Evolutionary conservation across 2,888 invertebrate species (phyloP), one percentile per base, ranked within the genome.

Genomic region (Gnatocerus cornutus): DNA sequence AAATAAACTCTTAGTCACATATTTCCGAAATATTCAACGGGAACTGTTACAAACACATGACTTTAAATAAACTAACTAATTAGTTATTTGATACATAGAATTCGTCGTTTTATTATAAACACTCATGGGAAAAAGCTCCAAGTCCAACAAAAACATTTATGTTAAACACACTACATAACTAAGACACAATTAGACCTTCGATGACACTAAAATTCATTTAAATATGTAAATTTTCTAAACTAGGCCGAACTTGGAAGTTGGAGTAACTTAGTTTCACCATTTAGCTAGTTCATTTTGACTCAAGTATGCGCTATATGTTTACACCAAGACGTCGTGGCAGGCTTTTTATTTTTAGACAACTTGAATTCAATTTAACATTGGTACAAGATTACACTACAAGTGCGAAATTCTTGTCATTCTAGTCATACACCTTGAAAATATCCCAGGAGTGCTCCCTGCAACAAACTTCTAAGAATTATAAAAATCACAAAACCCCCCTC

Each of bases 331-430:
- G 79, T 75, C 77, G 80, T 78, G 78, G 79, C 79, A 78, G 76
- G 80, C 76, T 78, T 79, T 82, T 82, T 83, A 83, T 83, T 83
- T 83, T 83, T 83, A 83, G 83, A 81, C 78, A 79, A 79, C 77
- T 81, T 73, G 74, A 66, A 43, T 73, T 75, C 72, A 74, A 75
- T 73, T 72, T 71, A 75, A 76, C 71, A 71, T 65, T 29, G 48
- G 43, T 63, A 43, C 63, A 52, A 50, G 52, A 52, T 48, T 61
- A 61, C 50, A 56, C 63, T 65, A 72, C 70, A 74, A 55, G 50
- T 53, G 27, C 12, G 39, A 21, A 8, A 52, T 10, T n/a, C 9
- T 46, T 37, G 39, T 33, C 7, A 33, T 9, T 33, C 33, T n/a
- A 33, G 6, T 6, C 7, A 29, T 29, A 5, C 5, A 7, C 7